phyloP scores from a whole-genome alignment of 2,113 vertebrate species.

The Pristiophorus japonicus region DNA sequence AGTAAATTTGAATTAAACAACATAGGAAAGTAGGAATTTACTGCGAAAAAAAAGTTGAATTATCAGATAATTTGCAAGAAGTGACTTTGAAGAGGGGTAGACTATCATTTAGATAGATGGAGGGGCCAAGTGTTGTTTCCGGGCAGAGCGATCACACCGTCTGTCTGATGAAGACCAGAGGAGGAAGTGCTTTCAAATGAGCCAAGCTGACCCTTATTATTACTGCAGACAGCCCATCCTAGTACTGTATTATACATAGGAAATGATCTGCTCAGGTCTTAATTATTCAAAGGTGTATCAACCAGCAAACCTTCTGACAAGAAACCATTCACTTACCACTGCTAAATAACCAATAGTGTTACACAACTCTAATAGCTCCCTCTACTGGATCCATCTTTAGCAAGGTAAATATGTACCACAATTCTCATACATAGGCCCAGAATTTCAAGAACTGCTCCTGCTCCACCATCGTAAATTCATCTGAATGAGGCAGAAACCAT shows the following conservation, averaged over 20 bases:
- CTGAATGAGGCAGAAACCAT: not conserved
- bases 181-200: not conserved
- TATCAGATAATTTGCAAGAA: not conserved
- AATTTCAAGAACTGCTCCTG: not conserved
- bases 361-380: not conserved
- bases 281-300: not conserved
- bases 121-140: not conserved
- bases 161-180: not conserved
- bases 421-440: not conserved
- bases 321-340: not conserved
- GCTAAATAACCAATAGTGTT: not conserved
- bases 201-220: not conserved
- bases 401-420: not conserved
- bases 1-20: not conserved
- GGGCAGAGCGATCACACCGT: not conserved
- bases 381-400: not conserved
- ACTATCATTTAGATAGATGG: not conserved
- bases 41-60: not conserved
- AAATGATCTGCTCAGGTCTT: slow-evolving; percentile 3
- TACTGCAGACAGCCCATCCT: not conserved
- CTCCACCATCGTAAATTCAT: not conserved
- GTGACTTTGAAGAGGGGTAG: not conserved
- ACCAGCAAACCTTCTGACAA: not conserved
- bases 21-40: not conserved
- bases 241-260: not conserved